Evolutionary conservation across 1,140 invertebrate genomes (phyloP), one percentile per base, ranked within the genome.

Genomic region (Aphelenchoides fujianensis): DNA sequence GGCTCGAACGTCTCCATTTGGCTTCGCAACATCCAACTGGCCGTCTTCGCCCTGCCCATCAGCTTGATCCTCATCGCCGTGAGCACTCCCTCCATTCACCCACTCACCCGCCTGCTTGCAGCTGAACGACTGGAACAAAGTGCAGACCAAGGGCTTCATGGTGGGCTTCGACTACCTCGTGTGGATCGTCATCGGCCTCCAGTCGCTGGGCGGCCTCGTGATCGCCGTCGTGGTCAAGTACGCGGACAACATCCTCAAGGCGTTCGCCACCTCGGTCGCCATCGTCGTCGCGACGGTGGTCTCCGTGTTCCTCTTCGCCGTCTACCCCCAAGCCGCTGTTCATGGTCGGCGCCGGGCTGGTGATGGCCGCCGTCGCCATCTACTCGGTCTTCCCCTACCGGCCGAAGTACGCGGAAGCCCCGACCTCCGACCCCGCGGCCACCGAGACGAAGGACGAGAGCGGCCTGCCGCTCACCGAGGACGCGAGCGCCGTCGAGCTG

Each of bases 181-280:
- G n/a, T 89, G 89, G 87, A 92, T 92, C 80, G 85, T 94, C 28
- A 89, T 96, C 2, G 74, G 92, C 0, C 84, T 95, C 28, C 92
- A 95, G 87, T 88, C 94, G 1, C 89, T 91, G 30, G 94, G 94
- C 12, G 94, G 94, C 9, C 86, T 97, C 0, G 89, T 96, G 27
- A 93, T 96, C 5, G 94, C 94, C 1, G 89, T 96, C 75, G 94
- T 97, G 5, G 93, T 97, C 3, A 97, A 96, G 87, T 95, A 95
- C 85, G 94, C 94, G 1, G 94, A 96, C 84, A 97, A 97, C 85
- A 96, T 97, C 82, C 86, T 97, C 5, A 97, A 97, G 63, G 80
- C 72, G 0, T 82, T 82, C 85, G 92, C 95, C 37, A 95, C 93
- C 3, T 96, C 94, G 16, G 87, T 97, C 54, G 93, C 94, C 5